phyloP scores from a whole-genome alignment of 2,888 invertebrate genomes.

The Periphyllus acericola region DNA sequence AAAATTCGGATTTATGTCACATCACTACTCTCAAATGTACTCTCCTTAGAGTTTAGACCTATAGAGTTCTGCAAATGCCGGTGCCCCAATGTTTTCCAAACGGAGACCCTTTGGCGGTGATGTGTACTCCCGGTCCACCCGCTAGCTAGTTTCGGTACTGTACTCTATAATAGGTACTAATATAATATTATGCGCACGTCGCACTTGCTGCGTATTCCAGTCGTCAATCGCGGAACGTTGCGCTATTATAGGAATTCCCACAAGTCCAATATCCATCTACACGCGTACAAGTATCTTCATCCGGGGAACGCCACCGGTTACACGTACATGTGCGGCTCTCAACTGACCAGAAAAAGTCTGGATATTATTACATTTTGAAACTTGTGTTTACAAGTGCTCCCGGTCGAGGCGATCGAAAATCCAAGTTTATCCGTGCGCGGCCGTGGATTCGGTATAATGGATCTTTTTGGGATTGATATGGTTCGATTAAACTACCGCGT shows the following conservation, averaged over 20 bases:
- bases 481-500: too few species aligned
- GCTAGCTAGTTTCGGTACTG: too few species aligned
- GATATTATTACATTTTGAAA: constrained; percentile 37
- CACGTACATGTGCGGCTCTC: too few species aligned
- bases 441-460: constrained; percentile 1
- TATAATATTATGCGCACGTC: neutral
- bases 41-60: too few species aligned
- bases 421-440: neutral
- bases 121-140: too few species aligned
- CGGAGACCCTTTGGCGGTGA: too few species aligned
- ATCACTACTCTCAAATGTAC: too few species aligned
- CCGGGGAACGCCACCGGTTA: neutral
- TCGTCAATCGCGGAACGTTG: neutral
- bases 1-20: too few species aligned
- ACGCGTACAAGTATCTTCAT: constrained; percentile 18
- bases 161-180: too few species aligned
- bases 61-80: too few species aligned
- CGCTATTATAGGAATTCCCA: neutral
- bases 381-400: constrained; percentile 19
- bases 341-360: constrained; percentile 25
- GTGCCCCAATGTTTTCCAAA: too few species aligned
- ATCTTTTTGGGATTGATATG: neutral
- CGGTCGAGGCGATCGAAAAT: neutral
- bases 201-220: neutral
- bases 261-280: constrained; percentile 11